These are phyloP conservation scores for Himalopsyche japonica DNA, from an alignment of 2,888 invertebrate species.

Conservation along the genomic window DNA sequence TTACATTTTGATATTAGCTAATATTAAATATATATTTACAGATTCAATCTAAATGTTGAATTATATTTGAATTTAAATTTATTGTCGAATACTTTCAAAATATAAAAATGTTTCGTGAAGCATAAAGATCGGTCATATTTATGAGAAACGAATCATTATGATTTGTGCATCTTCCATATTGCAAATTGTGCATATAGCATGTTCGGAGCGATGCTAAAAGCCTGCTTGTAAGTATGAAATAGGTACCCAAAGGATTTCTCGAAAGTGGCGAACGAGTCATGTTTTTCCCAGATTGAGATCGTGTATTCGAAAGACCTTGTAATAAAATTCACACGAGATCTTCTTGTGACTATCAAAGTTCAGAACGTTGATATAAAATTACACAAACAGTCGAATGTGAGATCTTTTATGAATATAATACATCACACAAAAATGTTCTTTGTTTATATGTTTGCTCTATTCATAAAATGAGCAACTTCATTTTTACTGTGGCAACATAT, in stretches of 20 bases:
- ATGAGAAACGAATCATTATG: background rate
- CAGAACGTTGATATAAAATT: background rate
- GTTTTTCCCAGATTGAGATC: background rate
- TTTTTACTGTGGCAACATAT: no score
- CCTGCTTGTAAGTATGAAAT: background rate
- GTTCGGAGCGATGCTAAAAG: background rate
- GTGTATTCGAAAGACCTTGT: background rate
- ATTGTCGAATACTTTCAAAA: no score
- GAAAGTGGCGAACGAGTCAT: background rate
- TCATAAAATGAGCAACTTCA: no score
- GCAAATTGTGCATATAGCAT: background rate
- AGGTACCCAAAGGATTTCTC: background rate
- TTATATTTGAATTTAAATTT: no score
- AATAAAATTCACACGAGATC: background rate
- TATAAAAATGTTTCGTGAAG: background rate
- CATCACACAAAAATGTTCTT: background rate
- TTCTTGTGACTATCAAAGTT: background rate
- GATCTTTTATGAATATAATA: background rate
- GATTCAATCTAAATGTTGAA: no score
- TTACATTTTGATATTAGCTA: no score
- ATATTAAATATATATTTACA: no score
- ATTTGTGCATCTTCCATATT: background rate
- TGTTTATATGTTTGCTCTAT: background rate
- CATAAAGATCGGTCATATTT: background rate
- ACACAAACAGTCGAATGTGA: background rate